Conservation (phyloP, 2,888 invertebrate species). For the Notocelia uddmanniana region DNA sequence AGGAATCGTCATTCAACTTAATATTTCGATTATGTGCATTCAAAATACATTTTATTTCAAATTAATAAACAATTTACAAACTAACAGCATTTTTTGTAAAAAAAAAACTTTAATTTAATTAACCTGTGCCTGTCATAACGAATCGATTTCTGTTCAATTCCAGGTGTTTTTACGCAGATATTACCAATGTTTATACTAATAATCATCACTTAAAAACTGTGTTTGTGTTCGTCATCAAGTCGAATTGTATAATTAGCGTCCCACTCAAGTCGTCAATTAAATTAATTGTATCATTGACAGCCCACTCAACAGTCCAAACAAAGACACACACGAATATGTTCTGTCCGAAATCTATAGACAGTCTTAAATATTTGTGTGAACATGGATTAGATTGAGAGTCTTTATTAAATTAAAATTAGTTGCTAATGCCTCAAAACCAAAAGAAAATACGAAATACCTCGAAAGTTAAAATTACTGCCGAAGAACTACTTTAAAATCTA, state of each 20-base stretch:
- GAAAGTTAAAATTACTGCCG: no score
- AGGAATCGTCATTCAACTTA: no score
- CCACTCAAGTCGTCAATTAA: slow-evolving; percentile 28
- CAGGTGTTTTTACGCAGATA: background rate
- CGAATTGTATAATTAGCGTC: slow-evolving; percentile 19
- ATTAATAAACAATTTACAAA: no score
- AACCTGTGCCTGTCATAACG: background rate
- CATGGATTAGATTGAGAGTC: background rate
- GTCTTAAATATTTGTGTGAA: background rate
- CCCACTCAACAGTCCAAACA: slow-evolving; percentile 30
- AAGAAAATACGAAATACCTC: no score
- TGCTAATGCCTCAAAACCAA: no score
- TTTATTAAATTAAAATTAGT: no score
- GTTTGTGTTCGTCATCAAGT: slow-evolving; percentile 18
- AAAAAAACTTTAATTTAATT: background rate
- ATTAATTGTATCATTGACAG: slow-evolving; percentile 31
- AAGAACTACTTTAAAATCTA: no score
- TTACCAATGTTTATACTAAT: slow-evolving; percentile 4
- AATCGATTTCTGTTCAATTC: background rate
- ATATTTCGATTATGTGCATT: no score
- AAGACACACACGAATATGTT: background rate
- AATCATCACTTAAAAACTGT: slow-evolving; percentile 8
- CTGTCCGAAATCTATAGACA: slow-evolving; percentile 2
- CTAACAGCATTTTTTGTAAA: no score
- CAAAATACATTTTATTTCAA: no score